Conservation (phyloP, 2,113 vertebrate genomes). For the Anthoscopus minutus region DNA sequence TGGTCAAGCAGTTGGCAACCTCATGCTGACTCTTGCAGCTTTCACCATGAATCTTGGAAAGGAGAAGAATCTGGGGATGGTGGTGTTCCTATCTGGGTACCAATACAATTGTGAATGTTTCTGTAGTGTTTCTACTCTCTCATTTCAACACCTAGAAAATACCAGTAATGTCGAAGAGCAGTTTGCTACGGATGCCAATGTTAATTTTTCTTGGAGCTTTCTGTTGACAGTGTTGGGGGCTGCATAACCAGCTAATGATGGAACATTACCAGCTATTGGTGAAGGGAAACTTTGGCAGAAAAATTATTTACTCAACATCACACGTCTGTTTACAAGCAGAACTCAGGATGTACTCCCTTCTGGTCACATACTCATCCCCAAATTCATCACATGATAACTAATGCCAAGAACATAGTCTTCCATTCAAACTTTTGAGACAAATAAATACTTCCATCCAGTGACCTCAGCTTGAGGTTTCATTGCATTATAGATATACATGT, state of each 20-base stretch:
- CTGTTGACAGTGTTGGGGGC: neutral
- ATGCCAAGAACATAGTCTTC: neutral
- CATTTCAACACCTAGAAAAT: neutral
- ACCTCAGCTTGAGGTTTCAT: neutral
- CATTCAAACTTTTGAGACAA: neutral
- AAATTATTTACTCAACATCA: neutral
- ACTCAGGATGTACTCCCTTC: neutral
- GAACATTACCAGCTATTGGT: neutral
- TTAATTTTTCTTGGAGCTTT: neutral
- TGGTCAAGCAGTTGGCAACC: neutral
- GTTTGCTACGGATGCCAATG: neutral
- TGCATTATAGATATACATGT: neutral
- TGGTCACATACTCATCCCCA: neutral
- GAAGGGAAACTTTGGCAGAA: neutral
- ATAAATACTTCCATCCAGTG: neutral
- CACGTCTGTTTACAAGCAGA: neutral
- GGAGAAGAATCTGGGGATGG: neutral
- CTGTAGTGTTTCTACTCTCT: neutral
- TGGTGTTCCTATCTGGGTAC: neutral
- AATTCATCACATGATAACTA: neutral
- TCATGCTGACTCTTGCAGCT: neutral
- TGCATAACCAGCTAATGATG: neutral
- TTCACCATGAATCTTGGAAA: neutral
- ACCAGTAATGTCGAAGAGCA: neutral
- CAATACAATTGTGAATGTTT: neutral